Base-by-base conservation (phyloP, 2,113 vertebrate species). In the Phasianus colchicus region DNA sequence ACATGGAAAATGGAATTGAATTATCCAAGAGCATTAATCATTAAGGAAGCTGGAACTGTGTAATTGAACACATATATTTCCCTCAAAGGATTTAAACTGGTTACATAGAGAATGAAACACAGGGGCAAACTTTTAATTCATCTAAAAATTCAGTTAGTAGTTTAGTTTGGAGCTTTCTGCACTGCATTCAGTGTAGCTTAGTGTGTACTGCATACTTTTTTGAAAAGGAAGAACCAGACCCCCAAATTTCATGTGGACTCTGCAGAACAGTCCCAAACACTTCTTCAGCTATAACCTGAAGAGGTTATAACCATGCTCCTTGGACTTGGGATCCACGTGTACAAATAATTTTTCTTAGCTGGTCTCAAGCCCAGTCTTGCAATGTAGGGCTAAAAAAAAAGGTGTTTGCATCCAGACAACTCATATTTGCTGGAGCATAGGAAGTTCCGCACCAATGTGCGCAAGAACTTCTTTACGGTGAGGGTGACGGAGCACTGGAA, bases 1-100 rank as follows among this genome's bases (percentile, higher is more conserved):
- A 88, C 79, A 60, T 57, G 47, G 77, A 83, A 89, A 86, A 78
- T 74, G 58, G 90, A 84, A 88, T 55, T 91, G 82, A 95, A 92
- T 94, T 95, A 95, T 94, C 88, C 66, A 64, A 71, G 24, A 70
- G 25, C 24, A 69, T 75, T 83, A 70, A 86, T 73, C 84, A 81
- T 94, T 89, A 30, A 91, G 72, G 47, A 67, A 45, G n/a, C 42
- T 66, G 29, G 22, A 47, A 57, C 52, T 73, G 52, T 77, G 81
- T 80, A 93, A 88, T 61, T 88, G 63, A 89, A 76, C n/a, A 34
- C 5, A 83, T 74, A 52, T 18, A 84, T 81, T 95, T 88, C 81
- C 86, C 66, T 60, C 65, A 82, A 82, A 90, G 42, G 21, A 84
- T 24, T 83, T 74, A 18, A 70, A 83, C 29, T 55, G 40, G 66